These are phyloP conservation scores for Pangasius macronema DNA, from an alignment of 2,797 vertebrate species.

Conservation along the genomic window DNA sequence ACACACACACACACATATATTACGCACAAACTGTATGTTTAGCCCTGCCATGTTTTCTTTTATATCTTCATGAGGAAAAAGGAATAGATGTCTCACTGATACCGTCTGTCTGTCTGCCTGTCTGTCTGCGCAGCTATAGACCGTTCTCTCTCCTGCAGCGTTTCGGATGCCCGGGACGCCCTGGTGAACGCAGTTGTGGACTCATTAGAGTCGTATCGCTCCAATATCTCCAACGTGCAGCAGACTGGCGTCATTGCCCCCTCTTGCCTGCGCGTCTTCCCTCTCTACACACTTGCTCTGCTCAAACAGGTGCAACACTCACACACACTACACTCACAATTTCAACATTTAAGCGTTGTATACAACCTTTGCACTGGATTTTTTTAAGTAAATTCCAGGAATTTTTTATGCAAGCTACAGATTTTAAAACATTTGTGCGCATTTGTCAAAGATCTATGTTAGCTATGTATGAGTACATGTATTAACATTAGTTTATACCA, in stretches of 20 bases:
- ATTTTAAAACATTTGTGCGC: background rate
- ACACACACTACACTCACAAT: too few species aligned
- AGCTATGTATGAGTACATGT: background rate
- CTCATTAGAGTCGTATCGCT: conserved; percentile 82
- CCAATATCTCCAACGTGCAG: conserved; percentile 84
- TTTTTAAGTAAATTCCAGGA: background rate
- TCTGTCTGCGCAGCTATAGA: conserved; percentile 82
- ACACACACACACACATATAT: background rate
- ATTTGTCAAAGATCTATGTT: background rate
- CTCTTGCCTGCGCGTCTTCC: conserved; percentile 86
- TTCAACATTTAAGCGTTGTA: background rate
- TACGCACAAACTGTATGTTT: background rate
- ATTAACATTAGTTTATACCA: background rate
- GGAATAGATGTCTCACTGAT: background rate
- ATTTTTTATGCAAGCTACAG: background rate
- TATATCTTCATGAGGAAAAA: background rate
- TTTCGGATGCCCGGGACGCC: conserved; percentile 93
- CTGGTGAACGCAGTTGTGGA: conserved; percentile 93
- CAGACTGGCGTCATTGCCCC: conserved; percentile 84
- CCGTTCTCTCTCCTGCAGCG: conserved; percentile 87
- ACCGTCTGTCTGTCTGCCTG: background rate
- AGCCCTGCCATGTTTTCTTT: background rate
- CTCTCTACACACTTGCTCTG: conserved; percentile 89
- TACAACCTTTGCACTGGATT: background rate
- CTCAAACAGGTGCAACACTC: conserved; percentile 91